Evolutionary conservation across 2,113 vertebrate species (phyloP), one percentile per base, ranked within the genome.

Genomic region (Campylomormyrus numenius): DNA sequence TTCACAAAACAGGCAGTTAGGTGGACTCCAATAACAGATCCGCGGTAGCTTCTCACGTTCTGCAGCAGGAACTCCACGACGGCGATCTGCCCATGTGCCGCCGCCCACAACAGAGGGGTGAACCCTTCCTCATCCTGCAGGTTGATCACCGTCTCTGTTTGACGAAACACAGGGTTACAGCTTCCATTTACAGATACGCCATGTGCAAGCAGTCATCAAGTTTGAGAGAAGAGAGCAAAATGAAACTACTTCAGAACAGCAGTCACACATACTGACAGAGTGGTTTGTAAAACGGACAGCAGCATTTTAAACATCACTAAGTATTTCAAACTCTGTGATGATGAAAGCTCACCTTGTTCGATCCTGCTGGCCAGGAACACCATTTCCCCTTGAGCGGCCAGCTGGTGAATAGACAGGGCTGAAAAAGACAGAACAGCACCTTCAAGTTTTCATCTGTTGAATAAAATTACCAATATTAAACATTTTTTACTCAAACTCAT

Each of bases 351-450:
- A 99, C 98, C 98, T 97, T 99, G 98, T 93, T 99, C 98, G 90
- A 99, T 98, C 90, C 98, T 97, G 7, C 97, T 98, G 39, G 98
- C 98, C 91, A 99, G 95, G 93, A 97, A 98, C 0, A 99, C 96
- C 97, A 99, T 99, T 94, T 99, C 98, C 77, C 98, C 98, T 91
- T 99, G 98, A 35, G 98, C 98, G 92, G 98, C 98, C 91, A 99
- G 93, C 93, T 99, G 98, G 93, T 99, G 98, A 91, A 99, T 97
- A 39, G 98, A 99, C 88, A 99, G 91, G 91, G 98, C 98, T 99
- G 94, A 89, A 93, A 93, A 91, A 92, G 2, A 91, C 15, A 90
- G 92, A 1, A 10, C 31, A 15, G 1, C 9, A n/a, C 48, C 19
- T 46, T 39, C 5, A 19, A 50, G 13, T 53, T 27, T 13, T 27